phyloP scores from a whole-genome alignment of 2,888 invertebrate genomes.

The Hemicrepidius hirtus region DNA sequence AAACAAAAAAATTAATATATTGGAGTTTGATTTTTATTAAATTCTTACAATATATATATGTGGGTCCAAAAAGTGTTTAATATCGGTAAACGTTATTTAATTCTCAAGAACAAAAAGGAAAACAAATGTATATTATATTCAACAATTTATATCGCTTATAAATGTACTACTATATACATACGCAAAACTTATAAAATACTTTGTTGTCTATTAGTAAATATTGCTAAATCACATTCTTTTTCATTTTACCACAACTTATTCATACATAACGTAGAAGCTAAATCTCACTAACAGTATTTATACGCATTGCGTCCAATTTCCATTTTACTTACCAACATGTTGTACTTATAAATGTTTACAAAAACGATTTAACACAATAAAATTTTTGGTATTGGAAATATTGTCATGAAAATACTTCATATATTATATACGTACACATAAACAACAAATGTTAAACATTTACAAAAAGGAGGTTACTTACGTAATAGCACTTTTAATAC shows the following conservation, averaged over 20 bases:
- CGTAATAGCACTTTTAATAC: slow-evolving; percentile 41
- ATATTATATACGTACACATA: slow-evolving; percentile 10
- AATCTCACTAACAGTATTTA: slow-evolving; percentile 49
- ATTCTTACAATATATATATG: slow-evolving; percentile 11
- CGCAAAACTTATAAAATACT: slow-evolving; percentile 49
- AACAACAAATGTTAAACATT: slow-evolving; percentile 34
- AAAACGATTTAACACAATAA: slow-evolving; percentile 18
- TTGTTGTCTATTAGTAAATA: slow-evolving; percentile 50
- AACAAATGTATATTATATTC: slow-evolving; percentile 11
- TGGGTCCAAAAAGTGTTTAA: background rate
- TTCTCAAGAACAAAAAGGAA: slow-evolving; percentile 19
- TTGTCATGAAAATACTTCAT: slow-evolving; percentile 28
- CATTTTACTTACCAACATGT: slow-evolving; percentile 18
- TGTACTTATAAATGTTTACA: slow-evolving; percentile 32
- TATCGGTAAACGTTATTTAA: too few species aligned
- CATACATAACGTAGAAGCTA: slow-evolving; percentile 38
- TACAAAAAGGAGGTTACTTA: slow-evolving; percentile 25
- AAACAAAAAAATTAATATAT: slow-evolving; percentile 11
- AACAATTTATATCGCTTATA: slow-evolving; percentile 32
- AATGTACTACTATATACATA: slow-evolving; percentile 44
- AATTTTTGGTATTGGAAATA: slow-evolving; percentile 29
- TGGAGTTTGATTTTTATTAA: slow-evolving; percentile 14
- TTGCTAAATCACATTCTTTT: slow-evolving; percentile 60
- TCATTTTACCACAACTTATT: slow-evolving; percentile 46
- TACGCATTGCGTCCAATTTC: slow-evolving; percentile 24